Evolutionary conservation across 2,113 vertebrate genomes (phyloP), one percentile per base, ranked within the genome.

Genomic region (Promerops cafer): DNA sequence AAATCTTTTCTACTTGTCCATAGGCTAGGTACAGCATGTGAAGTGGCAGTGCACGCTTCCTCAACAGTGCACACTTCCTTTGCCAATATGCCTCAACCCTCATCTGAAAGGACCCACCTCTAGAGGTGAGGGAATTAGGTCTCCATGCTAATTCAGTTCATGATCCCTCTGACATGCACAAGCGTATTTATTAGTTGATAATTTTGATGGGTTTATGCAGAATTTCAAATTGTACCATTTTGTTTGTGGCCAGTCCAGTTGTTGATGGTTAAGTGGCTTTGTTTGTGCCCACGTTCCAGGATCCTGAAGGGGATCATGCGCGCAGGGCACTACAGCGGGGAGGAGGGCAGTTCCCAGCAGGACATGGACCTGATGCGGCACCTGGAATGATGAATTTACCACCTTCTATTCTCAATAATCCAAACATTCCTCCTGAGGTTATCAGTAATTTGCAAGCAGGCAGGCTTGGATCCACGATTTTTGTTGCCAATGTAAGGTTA

Each of bases 361-460:
- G 98, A 68, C 98, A 99, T 50, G 98, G 98, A 59, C 97, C 98
- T 13, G 99, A 99, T 60, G 97, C 98, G n/a, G 98, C 98, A 40
- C 98, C 99, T 7, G 98, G 98, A 42, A 98, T 98, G 92, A 98
- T 99, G 97, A 99, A 98, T 97, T 91, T 99, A 49, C 99, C 99
- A 10, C 99, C 98, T 68, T 99, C 99, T 89, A 99, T 99, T 91
- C 97, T 99, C 88, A 99, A 99, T 98, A 99, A 99, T 96, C 99
- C 99, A 71, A 99, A 99, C 94, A 99, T 99, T 97, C 99, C 99
- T 94, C 99, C 98, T 54, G 99, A 99, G 35, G 98, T 99, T 96
- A 99, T 99, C 96, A 99, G 97, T 91, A 99, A 98, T 42, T 98
- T 99, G 94, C 99, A 99, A 97, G 98, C 98, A n/a, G 99, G 99